Percentiles rank a stretch among this genome's conserved stretches.
Evolutionary conservation across 2,888 invertebrate species (phyloP).

Genomic region (Apamea sordens): DNA sequence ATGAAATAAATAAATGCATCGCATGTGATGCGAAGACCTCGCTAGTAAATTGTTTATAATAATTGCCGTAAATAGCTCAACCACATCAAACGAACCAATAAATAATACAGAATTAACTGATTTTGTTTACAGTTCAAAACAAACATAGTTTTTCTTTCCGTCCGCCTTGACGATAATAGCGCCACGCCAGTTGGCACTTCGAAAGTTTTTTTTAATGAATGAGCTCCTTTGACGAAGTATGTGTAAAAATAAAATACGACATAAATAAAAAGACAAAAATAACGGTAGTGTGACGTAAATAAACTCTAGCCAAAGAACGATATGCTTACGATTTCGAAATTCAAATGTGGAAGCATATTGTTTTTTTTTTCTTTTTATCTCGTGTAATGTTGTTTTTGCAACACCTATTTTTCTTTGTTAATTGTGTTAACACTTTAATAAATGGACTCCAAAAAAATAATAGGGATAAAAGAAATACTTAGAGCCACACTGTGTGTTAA

Average conservation of each 20-base stretch:
- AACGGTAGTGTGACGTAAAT: slow-evolving; percentile 53
- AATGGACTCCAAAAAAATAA: neutral
- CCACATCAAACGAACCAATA: slow-evolving; percentile 16
- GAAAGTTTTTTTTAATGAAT: slow-evolving; percentile 48
- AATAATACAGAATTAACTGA: slow-evolving; percentile 12
- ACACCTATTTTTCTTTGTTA: neutral
- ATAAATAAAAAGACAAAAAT: slow-evolving; percentile 58
- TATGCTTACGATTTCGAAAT: slow-evolving; percentile 36
- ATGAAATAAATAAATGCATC: slow-evolving; percentile 6
- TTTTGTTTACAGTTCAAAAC: slow-evolving; percentile 20
- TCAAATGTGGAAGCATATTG: slow-evolving; percentile 42
- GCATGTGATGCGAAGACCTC: neutral
- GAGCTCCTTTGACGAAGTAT: slow-evolving; percentile 48
- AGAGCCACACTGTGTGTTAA: too few relatives aligned
- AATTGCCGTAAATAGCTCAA: neutral
- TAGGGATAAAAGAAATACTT: neutral
- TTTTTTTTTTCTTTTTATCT: neutral
- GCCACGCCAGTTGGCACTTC: slow-evolving; percentile 31
- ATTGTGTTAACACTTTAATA: neutral
- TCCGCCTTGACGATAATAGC: slow-evolving; percentile 21
- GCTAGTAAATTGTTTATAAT: neutral
- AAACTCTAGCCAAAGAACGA: slow-evolving; percentile 35
- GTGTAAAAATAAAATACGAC: slow-evolving; percentile 55
- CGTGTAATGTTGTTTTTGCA: neutral
- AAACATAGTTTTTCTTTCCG: slow-evolving; percentile 35